These are phyloP conservation scores for Lymantria dispar DNA, from an alignment of 2,888 invertebrate species.

Conservation along the genomic window DNA sequence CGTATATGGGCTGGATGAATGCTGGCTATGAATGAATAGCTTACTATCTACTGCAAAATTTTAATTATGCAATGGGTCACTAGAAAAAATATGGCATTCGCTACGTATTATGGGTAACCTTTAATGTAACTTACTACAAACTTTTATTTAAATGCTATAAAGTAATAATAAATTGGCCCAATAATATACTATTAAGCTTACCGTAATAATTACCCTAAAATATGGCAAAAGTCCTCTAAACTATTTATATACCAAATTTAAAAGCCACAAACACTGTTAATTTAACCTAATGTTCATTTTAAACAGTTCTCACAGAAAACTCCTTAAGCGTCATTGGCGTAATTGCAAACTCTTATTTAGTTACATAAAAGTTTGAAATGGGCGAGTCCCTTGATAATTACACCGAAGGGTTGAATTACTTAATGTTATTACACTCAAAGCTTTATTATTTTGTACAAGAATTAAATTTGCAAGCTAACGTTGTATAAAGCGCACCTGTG, in stretches of 20 bases:
- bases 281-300: conserved; percentile 7
- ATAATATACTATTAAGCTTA: not conserved
- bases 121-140: too few relatives aligned
- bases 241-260: not conserved
- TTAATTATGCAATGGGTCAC: too few relatives aligned
- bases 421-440: conserved; percentile 21
- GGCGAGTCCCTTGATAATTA: conserved; percentile 34
- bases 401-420: conserved; percentile 24
- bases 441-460: conserved; percentile 17
- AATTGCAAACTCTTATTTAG: conserved; percentile 27
- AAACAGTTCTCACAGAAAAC: conserved; percentile 11
- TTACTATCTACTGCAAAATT: too few relatives aligned
- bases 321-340: conserved; percentile 10
- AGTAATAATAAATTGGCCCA: too few relatives aligned
- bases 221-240: not conserved
- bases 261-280: conserved; percentile 3
- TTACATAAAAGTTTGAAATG: conserved; percentile 29
- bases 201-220: not conserved
- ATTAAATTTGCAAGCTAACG: conserved; percentile 17
- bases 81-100: too few relatives aligned
- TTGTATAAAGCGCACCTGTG: conserved; percentile 18
- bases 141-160: too few relatives aligned
- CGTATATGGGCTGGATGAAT: too few relatives aligned
- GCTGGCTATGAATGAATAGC: too few relatives aligned
- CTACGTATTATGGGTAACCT: too few relatives aligned